Evolutionary conservation across 2,888 invertebrate genomes (phyloP), one percentile per base, ranked within the genome.

Genomic region (Cancer borealis): DNA sequence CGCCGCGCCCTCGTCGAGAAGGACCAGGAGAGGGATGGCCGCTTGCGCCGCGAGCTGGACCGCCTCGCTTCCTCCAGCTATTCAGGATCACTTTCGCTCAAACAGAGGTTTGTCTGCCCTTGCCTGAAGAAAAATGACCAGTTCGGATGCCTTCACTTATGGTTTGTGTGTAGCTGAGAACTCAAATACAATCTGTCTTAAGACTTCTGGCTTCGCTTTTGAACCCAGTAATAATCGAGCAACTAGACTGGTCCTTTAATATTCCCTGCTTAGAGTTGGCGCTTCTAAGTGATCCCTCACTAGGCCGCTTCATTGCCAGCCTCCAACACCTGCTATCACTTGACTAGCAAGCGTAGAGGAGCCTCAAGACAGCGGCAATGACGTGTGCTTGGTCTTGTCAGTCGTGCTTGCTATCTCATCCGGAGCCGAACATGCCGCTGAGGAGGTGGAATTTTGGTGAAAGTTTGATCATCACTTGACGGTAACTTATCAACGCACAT

Each of bases 11-110:
- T 96, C 95, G 96, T 96, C 73, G 96, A 96, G 84, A 96, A 96
- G 92, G 96, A 96, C 96, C 96, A 96, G 95, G 96, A 96, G 93
- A 96, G 96, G 91, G 96, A 96, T 94, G 96, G 96, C 46, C 95
- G 96, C 39, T 93, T 96, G 26, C 95, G 96, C 14, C 94, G 96
- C 92, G 96, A 96, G 88, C 95, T 96, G n/a, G 96, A 96, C 49
- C 92, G 96, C 54, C 94, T 95, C 6, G 94, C 95, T n/a, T 95
- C 95, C 47, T 93, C 95, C 89, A 95, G 93, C 90, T 95, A 95
- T 92, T 92, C 95, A 14, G 95, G 95, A 93, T 95, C 95, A 60
- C 95, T 95, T 39, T 95, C 95, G 17, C 92, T 95, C 79, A 95
- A 95, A 91, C 95, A 95, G 93, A 95, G 95, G 95, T 95, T 93